Base-by-base conservation (phyloP, 2,797 vertebrate genomes). In the Euthynnus affinis region DNA sequence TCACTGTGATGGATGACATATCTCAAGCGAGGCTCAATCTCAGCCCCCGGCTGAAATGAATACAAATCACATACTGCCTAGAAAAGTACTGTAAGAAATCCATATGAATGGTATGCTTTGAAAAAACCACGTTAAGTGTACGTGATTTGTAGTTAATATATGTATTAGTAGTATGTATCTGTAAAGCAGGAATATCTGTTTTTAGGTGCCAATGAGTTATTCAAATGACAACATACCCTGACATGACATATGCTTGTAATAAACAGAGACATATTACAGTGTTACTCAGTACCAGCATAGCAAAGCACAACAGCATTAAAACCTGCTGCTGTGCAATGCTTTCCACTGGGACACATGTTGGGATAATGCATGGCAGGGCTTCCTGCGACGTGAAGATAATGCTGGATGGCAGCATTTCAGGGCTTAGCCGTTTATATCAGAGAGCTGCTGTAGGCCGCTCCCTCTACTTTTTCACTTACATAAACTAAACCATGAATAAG, bases 311-410 rank as follows among this genome's bases (percentile, higher is more conserved):
- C 56, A 14, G 56, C 67, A 25, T 74, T 79, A 76, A 74, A 73
- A 69, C 55, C 81, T 82, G 80, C 73, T 73, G 65, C 76, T 70
- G 20, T 32, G 40, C 65, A 61, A 68, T 18, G 72, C 68, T 60
- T 61, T 53, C 74, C 69, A 7, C 84, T 15, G 75, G 71, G 78
- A 81, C 70, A 72, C 87, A 76, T 69, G 85, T 67, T 74, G 81
- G 80, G 84, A 84, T 86, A 59, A 86, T 23, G 66, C 81, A 67
- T 0, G 52, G 58, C 72, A 14, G 44, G 63, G 74, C 75, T 49
- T 66, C 71, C 85, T 89, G 87, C 81, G 58, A 25, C 48, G 81
- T 80, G 78, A 89, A 88, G 84, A 89, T 90, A 89, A 92, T 90
- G 23, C 83, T 7, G 76, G 59, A 71, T 87, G 89, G 87, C 87